phyloP scores from a whole-genome alignment of 1,140 invertebrate genomes.

The Paramacrobiotus metropolitanus region DNA sequence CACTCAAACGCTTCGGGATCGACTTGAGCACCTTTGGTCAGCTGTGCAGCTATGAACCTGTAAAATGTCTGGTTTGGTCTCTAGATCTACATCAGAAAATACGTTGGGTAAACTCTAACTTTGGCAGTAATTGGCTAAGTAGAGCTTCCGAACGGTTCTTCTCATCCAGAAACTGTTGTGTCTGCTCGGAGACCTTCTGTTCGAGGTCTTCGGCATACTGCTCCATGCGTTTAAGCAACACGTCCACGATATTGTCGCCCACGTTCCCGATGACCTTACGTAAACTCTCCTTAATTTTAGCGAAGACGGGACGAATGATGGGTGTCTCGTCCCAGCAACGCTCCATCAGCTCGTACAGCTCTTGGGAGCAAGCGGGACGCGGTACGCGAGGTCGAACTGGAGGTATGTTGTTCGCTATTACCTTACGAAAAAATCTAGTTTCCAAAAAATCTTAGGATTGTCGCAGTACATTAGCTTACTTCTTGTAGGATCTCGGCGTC shows the following conservation, averaged over 20 bases:
- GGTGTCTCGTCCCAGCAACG: not conserved
- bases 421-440: not conserved
- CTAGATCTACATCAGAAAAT: not conserved
- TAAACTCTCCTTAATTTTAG: conserved; percentile 15
- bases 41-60: not conserved
- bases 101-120: not conserved
- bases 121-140: not conserved
- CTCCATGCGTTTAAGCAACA: not conserved
- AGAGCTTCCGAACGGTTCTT: not conserved
- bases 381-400: not conserved
- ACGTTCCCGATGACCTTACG: conserved; percentile 6
- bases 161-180: not conserved
- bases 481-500: not conserved
- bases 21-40: not conserved
- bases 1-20: conserved; percentile 12
- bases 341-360: not conserved
- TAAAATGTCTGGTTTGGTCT: not conserved
- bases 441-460: not conserved
- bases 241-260: conserved; percentile 19
- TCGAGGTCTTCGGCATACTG: not conserved
- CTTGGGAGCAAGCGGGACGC: not conserved
- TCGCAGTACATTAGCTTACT: not conserved
- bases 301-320: not conserved
- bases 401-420: not conserved
- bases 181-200: not conserved